Evolutionary conservation across 2,797 vertebrate genomes (phyloP), one percentile per base, ranked within the genome.

Genomic region (Enteromius argenteus): DNA sequence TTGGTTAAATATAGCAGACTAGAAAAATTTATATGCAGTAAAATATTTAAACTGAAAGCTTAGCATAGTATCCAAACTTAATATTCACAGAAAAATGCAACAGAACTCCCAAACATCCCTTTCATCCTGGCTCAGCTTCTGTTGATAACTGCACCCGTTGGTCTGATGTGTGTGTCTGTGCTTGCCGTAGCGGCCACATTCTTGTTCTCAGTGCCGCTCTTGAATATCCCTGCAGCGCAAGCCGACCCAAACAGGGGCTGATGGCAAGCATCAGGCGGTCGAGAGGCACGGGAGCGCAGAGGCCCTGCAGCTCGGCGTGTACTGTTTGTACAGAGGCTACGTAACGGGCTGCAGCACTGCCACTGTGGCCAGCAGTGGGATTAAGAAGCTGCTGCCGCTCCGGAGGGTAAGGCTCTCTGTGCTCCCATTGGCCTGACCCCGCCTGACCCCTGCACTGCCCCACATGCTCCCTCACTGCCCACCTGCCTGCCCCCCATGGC

Each of bases 271-370:
- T 90, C 91, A 94, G 93, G 92, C 90, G 71, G 67, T 74, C 67
- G 84, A 85, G 51, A 83, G 93, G 92, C 82, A 88, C 30, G 87
- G 84, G 85, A 85, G 86, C 71, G 89, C 95, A 93, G 95, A 96
- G 93, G 91, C 93, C 92, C 93, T 94, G 90, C 93, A 94, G 92
- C 94, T 95, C 87, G 93, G 93, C 91, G 91, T 95, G 91, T 95
- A 95, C 93, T 95, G 94, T 93, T 93, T 95, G 91, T 95, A 95
- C 94, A 94, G 95, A 91, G 94, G 95, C 81, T 90, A 88, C 94
- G 90, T 95, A 93, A 93, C 94, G 93, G 94, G 94, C 60, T 71
- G 80, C 79, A 81, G 84, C 81, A 79, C 82, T 62, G 62, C 85
- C 85, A 49, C 56, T 86, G 85, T 66, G 27, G 83, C 93, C 94